phyloP scores from a whole-genome alignment of 2,113 vertebrate genomes.

The Bos taurus region ARS-UCD2.0 NC_037338.1:8404501-8405000 shows the following conservation, averaged over 20 bases:
- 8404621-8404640: neutral
- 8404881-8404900: neutral
- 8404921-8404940: neutral
- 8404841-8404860: neutral
- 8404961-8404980: rapidly evolving
- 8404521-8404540: neutral
- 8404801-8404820: neutral
- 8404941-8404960: neutral
- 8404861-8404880: neutral
- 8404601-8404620: neutral
- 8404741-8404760: neutral
- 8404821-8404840: neutral
- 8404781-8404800: neutral
- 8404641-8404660: neutral
- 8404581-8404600: neutral
- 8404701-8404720: neutral
- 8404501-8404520: neutral
- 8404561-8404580: neutral
- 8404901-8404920: neutral
- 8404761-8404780: neutral
- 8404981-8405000: neutral
- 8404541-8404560: neutral
- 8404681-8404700: neutral
- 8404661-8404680: neutral
- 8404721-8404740: neutral